These are phyloP conservation scores for Stichodactyla mertensii DNA, from an alignment of 64 coral and sea anemone genomes.

Conservation along the genomic window DNA sequence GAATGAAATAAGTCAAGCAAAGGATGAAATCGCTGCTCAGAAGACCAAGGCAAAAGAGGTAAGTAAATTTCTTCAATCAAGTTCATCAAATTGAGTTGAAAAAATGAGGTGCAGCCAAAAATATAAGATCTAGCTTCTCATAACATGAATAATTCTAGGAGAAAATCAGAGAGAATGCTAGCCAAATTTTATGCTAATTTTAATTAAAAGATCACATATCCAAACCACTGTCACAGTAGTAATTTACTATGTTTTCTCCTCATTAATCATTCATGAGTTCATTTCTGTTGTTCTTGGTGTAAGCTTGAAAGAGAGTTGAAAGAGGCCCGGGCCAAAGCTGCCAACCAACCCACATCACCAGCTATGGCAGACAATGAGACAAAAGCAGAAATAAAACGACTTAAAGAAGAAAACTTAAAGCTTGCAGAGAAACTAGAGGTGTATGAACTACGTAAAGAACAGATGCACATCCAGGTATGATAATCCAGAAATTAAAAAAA, in stretches of 20 bases:
- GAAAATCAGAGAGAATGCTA: too few species aligned
- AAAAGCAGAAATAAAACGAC: conserved; percentile 54
- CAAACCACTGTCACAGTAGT: too few species aligned
- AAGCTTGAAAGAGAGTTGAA: conserved; percentile 13
- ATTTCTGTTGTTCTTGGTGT: neutral
- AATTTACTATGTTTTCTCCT: too few species aligned
- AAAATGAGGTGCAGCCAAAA: too few species aligned
- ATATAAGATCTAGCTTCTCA: too few species aligned
- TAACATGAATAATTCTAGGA: too few species aligned
- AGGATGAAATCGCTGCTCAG: neutral
- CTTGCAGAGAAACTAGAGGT: conserved; percentile 64
- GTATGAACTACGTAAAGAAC: conserved; percentile 71
- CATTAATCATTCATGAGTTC: too few species aligned
- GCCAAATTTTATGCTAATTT: too few species aligned
- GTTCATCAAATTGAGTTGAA: too few species aligned
- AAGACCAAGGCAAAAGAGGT: neutral
- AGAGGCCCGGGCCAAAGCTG: neutral
- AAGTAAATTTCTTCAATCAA: neutral
- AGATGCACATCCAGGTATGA: conserved; percentile 83
- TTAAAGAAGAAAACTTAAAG: conserved; percentile 56
- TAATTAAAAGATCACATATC: too few species aligned
- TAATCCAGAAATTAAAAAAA: neutral
- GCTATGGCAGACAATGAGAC: neutral
- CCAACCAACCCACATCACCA: neutral
- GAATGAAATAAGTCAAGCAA: conserved; percentile 23